These are phyloP conservation scores for Oryzias woworae DNA, from an alignment of 2,113 vertebrate genomes.

Conservation along the genomic window DNA sequence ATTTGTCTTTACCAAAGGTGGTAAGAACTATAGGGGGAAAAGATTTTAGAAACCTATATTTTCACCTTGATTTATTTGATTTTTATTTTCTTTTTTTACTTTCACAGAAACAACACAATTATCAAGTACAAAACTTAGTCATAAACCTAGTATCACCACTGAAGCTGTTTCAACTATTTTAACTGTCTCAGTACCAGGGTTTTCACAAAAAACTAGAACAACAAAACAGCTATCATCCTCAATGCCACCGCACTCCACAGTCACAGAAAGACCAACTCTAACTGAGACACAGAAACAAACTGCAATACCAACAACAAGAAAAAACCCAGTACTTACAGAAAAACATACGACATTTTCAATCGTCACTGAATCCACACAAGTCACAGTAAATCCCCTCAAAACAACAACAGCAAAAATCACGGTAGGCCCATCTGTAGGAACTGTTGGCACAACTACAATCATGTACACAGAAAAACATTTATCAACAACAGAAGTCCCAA, in stretches of 20 bases:
- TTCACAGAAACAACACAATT: not conserved
- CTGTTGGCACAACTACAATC: no score
- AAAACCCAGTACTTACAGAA: no score
- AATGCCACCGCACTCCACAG: no score
- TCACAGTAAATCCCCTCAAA: not conserved
- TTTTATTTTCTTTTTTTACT: not conserved
- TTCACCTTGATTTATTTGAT: not conserved
- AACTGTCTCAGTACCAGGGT: not conserved
- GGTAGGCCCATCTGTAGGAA: no score
- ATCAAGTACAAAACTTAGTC: not conserved
- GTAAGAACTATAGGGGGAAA: slow-evolving; percentile 23
- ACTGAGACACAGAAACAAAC: not conserved
- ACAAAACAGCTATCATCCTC: not conserved
- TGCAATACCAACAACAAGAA: not conserved
- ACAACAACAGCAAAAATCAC: not conserved
- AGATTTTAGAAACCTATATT: not conserved
- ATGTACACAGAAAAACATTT: not conserved
- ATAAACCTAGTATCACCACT: not conserved
- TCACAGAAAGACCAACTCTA: not conserved
- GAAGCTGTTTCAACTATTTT: slow-evolving; percentile 8
- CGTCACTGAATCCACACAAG: no score
- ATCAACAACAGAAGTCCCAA: not conserved
- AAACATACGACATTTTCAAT: no score
- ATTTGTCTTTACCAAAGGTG: slow-evolving; percentile 47
- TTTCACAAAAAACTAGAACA: not conserved